phyloP scores from a whole-genome alignment of 1,140 invertebrate species.

The Drosophila baimaii region DNA sequence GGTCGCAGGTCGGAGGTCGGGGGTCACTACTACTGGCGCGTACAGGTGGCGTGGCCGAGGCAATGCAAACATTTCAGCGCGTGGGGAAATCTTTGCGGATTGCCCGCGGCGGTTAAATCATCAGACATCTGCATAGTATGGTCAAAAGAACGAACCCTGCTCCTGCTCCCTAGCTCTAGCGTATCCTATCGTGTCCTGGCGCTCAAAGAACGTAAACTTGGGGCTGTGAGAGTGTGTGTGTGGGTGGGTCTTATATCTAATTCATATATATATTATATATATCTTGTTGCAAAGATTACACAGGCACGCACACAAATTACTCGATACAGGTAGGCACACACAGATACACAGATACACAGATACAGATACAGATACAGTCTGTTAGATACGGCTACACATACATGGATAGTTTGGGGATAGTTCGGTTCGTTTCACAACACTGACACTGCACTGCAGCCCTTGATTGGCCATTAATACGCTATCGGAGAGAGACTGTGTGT shows the following conservation, averaged over 20 bases:
- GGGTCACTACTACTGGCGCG: background rate
- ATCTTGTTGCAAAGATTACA: slow-evolving; percentile 33
- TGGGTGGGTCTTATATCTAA: no score
- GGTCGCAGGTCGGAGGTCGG: slow-evolving; percentile 12
- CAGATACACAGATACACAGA: slow-evolving; percentile 36
- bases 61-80: slow-evolving; percentile 67
- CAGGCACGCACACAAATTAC: slow-evolving; percentile 44
- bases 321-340: slow-evolving; percentile 22
- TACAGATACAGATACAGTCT: slow-evolving; percentile 41
- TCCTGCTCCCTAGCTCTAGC: slow-evolving; percentile 18
- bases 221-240: background rate
- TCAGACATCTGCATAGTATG: slow-evolving; percentile 84
- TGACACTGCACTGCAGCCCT: slow-evolving; percentile 17
- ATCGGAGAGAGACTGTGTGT: background rate
- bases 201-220: background rate
- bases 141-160: slow-evolving; percentile 76
- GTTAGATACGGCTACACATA: slow-evolving; percentile 33
- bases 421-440: slow-evolving; percentile 17
- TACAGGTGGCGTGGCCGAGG: slow-evolving; percentile 27
- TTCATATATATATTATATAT: slow-evolving; percentile 2
- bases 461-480: slow-evolving; percentile 29
- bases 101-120: slow-evolving; percentile 67
- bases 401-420: slow-evolving; percentile 11
- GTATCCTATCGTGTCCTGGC: background rate
- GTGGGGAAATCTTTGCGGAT: slow-evolving; percentile 45